A percentile compares a stretch with the other conserved stretches of the same genome.
Conservation (phyloP, 2,797 vertebrate species). For the Catostomus latipinnis region DNA sequence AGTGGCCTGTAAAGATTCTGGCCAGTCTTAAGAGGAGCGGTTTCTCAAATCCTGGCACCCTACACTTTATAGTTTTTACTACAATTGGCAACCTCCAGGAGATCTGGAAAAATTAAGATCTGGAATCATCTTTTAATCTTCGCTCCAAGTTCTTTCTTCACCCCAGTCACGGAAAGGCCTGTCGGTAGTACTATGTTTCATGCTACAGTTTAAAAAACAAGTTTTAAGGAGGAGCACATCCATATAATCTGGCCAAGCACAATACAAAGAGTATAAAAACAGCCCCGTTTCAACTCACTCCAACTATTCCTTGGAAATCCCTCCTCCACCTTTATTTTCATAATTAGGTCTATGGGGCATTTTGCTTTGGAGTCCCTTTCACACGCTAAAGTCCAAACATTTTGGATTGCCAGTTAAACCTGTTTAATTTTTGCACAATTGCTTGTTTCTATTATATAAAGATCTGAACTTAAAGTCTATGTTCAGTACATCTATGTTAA, state of each 20-base stretch:
- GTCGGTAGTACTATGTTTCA: slow-evolving; percentile 24
- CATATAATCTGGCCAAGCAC: neutral
- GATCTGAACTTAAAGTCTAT: neutral
- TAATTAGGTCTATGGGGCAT: slow-evolving; percentile 20
- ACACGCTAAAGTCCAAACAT: neutral
- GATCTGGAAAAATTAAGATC: slow-evolving; percentile 51
- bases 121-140: slow-evolving; percentile 47
- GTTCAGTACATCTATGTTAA: neutral
- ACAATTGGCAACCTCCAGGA: slow-evolving; percentile 55
- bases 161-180: slow-evolving; percentile 37
- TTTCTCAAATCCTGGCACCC: slow-evolving; percentile 48
- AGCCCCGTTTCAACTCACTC: neutral
- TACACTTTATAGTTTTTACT: slow-evolving; percentile 53
- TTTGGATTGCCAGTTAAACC: slow-evolving; percentile 12
- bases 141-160: slow-evolving; percentile 35
- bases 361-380: slow-evolving; percentile 12
- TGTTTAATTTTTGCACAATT: neutral
- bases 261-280: neutral
- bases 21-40: slow-evolving; percentile 59
- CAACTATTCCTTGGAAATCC: neutral
- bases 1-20: slow-evolving; percentile 64
- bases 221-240: neutral
- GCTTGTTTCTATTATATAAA: neutral
- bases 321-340: slow-evolving; percentile 10
- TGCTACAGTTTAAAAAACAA: slow-evolving; percentile 12